phyloP scores from a whole-genome alignment of 1,140 invertebrate species.

The Lucilia cuprina region DNA sequence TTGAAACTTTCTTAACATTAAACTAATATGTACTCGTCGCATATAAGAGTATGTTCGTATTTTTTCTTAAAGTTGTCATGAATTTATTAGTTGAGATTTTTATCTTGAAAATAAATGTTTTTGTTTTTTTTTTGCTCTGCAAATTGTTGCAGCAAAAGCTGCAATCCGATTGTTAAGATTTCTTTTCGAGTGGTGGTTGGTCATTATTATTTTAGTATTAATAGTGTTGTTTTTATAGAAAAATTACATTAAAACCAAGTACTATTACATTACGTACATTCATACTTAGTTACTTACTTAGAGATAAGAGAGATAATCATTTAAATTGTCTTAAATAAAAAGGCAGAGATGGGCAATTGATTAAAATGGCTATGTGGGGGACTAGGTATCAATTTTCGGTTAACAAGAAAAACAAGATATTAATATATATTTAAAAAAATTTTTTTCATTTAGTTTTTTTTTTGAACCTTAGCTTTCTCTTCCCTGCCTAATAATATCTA shows the following conservation, averaged over 20 bases:
- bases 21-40: background rate
- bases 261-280: background rate
- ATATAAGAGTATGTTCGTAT: background rate
- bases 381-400: too few species aligned
- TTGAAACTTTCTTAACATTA: background rate
- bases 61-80: constrained; percentile 13
- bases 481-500: background rate
- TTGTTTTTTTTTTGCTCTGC: background rate
- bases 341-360: background rate
- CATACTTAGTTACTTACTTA: background rate
- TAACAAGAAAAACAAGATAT: too few species aligned
- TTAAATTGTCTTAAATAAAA: constrained; percentile 11
- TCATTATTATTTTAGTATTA: background rate
- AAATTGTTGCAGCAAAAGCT: background rate
- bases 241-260: constrained; percentile 21
- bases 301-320: constrained; percentile 1
- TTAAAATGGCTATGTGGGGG: too few species aligned
- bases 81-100: constrained; percentile 33
- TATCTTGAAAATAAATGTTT: constrained; percentile 22
- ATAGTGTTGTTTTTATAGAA: constrained; percentile 27
- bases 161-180: background rate
- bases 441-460: too few species aligned
- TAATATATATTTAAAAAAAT: too few species aligned
- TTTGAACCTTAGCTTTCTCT: background rate
- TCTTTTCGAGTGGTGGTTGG: background rate